phyloP scores from a whole-genome alignment of 2,113 vertebrate species.

The Grammomys surdaster region DNA sequence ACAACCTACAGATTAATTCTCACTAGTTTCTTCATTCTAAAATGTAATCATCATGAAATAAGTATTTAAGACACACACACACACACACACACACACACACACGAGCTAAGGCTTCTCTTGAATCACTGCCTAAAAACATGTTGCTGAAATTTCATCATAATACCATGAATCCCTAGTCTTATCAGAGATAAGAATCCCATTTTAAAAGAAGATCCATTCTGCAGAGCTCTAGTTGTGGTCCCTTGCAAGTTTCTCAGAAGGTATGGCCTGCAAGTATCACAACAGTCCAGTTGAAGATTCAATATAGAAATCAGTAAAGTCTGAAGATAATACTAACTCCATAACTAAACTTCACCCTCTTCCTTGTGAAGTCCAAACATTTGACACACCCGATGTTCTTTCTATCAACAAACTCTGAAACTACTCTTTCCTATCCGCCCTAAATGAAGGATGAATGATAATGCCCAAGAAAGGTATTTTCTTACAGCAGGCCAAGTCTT shows the following conservation, averaged over 20 bases:
- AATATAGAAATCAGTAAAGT: neutral
- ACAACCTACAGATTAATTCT: slow-evolving; percentile 10
- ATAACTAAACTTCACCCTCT: neutral
- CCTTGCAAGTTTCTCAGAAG: neutral
- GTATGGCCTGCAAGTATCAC: neutral
- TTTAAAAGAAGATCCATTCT: neutral
- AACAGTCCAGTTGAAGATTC: neutral
- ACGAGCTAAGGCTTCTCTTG: neutral
- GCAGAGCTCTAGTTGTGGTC: neutral
- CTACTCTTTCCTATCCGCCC: neutral
- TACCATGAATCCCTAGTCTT: neutral
- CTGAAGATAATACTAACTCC: neutral
- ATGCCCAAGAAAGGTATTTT: neutral
- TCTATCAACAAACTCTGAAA: neutral
- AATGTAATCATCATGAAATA: slow-evolving; percentile 27
- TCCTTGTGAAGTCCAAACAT: neutral
- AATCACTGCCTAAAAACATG: slow-evolving; percentile 18
- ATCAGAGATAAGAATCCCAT: neutral
- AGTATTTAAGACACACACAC: neutral
- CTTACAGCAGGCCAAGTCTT: neutral
- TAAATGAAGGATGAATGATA: neutral
- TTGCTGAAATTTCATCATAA: neutral
- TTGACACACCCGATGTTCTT: neutral
- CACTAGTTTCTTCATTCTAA: slow-evolving; percentile 10
- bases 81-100: neutral